A percentile compares a stretch with the other conserved stretches of the same genome.
phyloP scores from a whole-genome alignment of 2,797 vertebrate species.

The Capromys pilorides region DNA sequence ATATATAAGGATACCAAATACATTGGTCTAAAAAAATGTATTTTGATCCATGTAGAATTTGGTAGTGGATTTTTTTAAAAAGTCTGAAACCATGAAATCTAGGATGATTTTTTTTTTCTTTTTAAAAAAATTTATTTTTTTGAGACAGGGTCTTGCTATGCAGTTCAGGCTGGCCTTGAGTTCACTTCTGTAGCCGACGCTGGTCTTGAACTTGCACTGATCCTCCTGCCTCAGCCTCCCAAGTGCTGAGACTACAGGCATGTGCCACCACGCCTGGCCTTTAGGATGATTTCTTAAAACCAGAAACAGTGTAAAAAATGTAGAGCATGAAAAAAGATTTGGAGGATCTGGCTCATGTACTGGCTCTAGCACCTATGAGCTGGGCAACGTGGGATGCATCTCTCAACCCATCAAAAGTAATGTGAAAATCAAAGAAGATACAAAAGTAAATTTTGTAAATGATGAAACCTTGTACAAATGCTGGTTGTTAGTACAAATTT shows the following conservation, averaged over 20 bases:
- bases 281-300: neutral
- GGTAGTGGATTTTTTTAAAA: neutral
- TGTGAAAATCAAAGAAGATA: slow-evolving; percentile 37
- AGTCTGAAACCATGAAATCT: slow-evolving; percentile 51
- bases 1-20: slow-evolving; percentile 22
- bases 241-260: too few species aligned
- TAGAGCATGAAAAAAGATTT: slow-evolving; percentile 28
- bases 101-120: neutral
- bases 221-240: too few species aligned
- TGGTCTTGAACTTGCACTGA: too few species aligned
- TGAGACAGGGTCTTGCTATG: too few species aligned
- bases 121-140: too few species aligned
- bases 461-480: neutral
- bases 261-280: too few species aligned
- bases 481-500: slow-evolving; percentile 47
- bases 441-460: neutral
- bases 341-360: neutral
- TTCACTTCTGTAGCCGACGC: too few species aligned
- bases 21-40: slow-evolving; percentile 20
- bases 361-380: neutral
- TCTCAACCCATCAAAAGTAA: slow-evolving; percentile 23
- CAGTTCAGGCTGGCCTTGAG: too few species aligned
- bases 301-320: slow-evolving; percentile 12
- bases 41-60: slow-evolving; percentile 51
- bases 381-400: neutral